phyloP scores from a whole-genome alignment of 2,113 vertebrate genomes.

The Corythaeola cristata region DNA sequence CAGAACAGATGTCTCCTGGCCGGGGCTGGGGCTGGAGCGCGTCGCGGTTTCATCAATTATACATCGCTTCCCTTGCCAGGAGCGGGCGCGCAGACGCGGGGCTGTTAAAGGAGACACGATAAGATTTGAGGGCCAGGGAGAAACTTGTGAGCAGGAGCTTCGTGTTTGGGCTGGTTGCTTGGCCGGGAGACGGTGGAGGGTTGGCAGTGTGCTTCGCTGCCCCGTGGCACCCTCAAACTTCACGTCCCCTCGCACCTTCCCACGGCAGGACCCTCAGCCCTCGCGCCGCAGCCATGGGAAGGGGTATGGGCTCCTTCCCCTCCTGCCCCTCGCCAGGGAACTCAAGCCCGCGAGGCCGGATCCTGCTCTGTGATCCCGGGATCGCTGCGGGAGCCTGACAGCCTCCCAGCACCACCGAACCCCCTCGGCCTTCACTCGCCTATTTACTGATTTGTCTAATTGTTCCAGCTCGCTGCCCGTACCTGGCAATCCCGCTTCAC shows the following conservation, averaged over 20 bases:
- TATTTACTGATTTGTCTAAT: not conserved
- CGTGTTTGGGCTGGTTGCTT: accelerated
- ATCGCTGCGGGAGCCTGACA: not conserved
- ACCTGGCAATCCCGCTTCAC: not conserved
- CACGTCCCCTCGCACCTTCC: accelerated
- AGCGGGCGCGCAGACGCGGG: not conserved
- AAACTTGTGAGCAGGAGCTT: not conserved
- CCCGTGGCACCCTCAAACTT: not conserved
- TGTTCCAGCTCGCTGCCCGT: not conserved
- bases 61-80: slow-evolving; percentile 49
- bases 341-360: accelerated
- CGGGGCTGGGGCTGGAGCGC: slow-evolving; percentile 64
- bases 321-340: not conserved
- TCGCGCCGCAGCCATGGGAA: accelerated
- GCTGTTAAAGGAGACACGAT: not conserved
- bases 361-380: not conserved
- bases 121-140: not conserved
- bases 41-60: slow-evolving; percentile 73
- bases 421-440: not conserved
- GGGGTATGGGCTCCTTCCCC: not conserved
- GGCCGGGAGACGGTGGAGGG: accelerated
- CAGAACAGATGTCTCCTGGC: slow-evolving; percentile 70
- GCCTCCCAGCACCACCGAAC: accelerated
- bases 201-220: not conserved
- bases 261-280: accelerated